These are phyloP conservation scores for Muscidifurax raptorellus DNA, from an alignment of 1,140 invertebrate genomes.

Conservation along the genomic window DNA sequence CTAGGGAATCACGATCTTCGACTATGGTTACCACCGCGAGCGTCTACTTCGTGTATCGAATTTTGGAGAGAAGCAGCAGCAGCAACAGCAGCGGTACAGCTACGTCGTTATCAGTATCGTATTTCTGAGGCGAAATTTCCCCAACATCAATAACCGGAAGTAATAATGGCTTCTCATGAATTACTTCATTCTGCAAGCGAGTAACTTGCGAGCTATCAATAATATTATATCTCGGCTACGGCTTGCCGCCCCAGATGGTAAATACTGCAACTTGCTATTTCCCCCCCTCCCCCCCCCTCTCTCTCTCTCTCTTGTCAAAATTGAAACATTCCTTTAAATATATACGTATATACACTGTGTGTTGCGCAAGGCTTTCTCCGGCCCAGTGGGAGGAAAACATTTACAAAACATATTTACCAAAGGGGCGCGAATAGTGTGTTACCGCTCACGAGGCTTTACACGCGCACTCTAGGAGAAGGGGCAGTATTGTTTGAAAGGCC, in stretches of 20 bases:
- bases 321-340: not conserved
- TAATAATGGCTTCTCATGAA: slow-evolving; percentile 49
- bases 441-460: not conserved
- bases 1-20: slow-evolving; percentile 39
- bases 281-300: too few relatives aligned
- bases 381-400: not conserved
- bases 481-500: slow-evolving; percentile 39
- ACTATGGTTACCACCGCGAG: slow-evolving; percentile 21
- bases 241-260: not conserved
- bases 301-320: not conserved
- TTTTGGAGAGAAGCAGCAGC: slow-evolving; percentile 20
- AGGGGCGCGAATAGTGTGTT: not conserved
- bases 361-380: not conserved
- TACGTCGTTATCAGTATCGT: slow-evolving; percentile 48
- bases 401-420: not conserved
- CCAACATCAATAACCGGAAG: slow-evolving; percentile 49
- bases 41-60: slow-evolving; percentile 39
- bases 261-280: slow-evolving; percentile 14
- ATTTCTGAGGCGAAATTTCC: slow-evolving; percentile 44
- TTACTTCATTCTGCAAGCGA: slow-evolving; percentile 46
- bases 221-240: slow-evolving; percentile 21
- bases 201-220: slow-evolving; percentile 42
- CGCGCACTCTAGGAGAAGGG: not conserved
- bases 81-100: not conserved
- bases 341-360: too few relatives aligned